Conservation (phyloP, 2,797 vertebrate species). For the Takifugu rubripes region DNA sequence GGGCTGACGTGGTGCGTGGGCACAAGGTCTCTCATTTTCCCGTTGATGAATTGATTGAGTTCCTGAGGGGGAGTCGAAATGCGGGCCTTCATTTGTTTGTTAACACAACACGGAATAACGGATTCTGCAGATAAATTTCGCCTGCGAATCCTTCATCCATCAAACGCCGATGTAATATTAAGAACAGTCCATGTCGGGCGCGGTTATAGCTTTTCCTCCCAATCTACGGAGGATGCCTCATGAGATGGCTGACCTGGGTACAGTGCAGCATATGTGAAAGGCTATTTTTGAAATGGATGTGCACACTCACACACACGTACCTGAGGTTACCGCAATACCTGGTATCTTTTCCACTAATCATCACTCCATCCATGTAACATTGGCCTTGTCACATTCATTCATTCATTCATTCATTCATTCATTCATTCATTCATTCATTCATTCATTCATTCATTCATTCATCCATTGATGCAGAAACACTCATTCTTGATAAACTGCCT, state of each 20-base stretch:
- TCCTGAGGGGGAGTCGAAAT: slow-evolving; percentile 39
- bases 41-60: slow-evolving; percentile 55
- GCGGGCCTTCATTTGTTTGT: slow-evolving; percentile 42
- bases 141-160: slow-evolving; percentile 17
- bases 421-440: no score
- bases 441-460: no score
- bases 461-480: no score
- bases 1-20: slow-evolving; percentile 27
- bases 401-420: no score
- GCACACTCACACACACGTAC: background rate
- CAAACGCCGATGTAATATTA: slow-evolving; percentile 9
- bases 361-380: no score
- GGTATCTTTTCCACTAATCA: no score
- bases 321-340: no score
- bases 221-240: slow-evolving; percentile 26
- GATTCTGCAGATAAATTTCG: slow-evolving; percentile 34
- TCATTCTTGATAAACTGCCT: no score
- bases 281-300: slow-evolving; percentile 48
- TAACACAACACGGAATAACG: slow-evolving; percentile 31
- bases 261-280: slow-evolving; percentile 24
- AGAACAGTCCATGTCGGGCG: slow-evolving; percentile 13
- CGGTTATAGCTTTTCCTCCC: slow-evolving; percentile 27
- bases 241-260: slow-evolving; percentile 46
- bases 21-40: slow-evolving; percentile 42
- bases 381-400: no score